These are phyloP conservation scores for Megaustenia siamemsis DNA, from an alignment of 2,888 invertebrate species.

Conservation along the genomic window DNA sequence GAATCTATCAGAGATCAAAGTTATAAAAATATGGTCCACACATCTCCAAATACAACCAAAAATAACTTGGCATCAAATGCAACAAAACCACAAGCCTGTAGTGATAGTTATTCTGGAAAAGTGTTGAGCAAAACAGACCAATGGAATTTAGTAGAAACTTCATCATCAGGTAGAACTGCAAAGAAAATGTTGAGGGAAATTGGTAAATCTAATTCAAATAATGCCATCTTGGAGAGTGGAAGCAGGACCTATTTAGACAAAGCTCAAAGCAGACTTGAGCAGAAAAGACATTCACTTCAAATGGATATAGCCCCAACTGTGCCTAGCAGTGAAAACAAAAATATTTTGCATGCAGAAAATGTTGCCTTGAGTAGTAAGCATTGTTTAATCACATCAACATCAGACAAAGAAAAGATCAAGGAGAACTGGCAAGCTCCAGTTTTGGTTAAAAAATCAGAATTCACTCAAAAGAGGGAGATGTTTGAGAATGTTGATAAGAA, in stretches of 20 bases:
- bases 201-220: constrained; percentile 39
- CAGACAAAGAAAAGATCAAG: background rate
- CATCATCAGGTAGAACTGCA: background rate
- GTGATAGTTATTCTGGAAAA: background rate
- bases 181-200: constrained; percentile 40
- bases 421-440: background rate
- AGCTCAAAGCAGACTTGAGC: constrained; percentile 1
- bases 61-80: background rate
- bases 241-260: background rate
- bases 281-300: constrained; percentile 41
- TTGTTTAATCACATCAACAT: background rate
- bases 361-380: background rate
- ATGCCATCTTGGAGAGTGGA: background rate
- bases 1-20: constrained; percentile 8
- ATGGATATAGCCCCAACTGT: background rate
- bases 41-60: background rate
- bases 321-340: background rate
- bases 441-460: background rate
- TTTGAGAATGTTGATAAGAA: background rate
- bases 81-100: background rate
- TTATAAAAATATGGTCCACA: background rate
- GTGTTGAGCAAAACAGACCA: constrained; percentile 1
- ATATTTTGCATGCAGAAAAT: background rate
- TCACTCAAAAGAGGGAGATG: background rate
- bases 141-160: constrained; percentile 24